phyloP scores from a whole-genome alignment of 2,113 vertebrate species.

The Accipiter virgatus region DNA sequence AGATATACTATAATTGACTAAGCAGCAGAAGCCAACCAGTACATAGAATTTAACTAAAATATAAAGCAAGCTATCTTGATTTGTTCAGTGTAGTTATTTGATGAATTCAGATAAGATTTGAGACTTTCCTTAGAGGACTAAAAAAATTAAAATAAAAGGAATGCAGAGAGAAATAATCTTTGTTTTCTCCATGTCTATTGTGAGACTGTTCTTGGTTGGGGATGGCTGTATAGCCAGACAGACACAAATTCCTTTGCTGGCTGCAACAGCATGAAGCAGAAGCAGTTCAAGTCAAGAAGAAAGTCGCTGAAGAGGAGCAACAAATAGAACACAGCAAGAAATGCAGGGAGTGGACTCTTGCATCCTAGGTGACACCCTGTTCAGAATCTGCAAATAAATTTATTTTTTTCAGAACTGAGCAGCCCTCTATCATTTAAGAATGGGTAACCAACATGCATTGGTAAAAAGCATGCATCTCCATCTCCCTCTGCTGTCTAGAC shows the following conservation, averaged over 20 bases:
- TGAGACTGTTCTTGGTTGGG: neutral
- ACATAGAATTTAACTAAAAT: neutral
- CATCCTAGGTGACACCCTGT: neutral
- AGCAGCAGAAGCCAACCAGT: neutral
- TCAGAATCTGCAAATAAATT: neutral
- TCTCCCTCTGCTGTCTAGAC: slow-evolving; percentile 51
- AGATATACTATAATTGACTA: neutral
- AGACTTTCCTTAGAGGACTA: neutral
- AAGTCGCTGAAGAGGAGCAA: neutral
- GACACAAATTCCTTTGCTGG: neutral
- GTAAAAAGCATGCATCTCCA: neutral
- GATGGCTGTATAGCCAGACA: neutral
- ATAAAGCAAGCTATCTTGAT: neutral
- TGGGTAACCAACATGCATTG: neutral
- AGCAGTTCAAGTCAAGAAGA: neutral
- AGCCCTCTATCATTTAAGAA: neutral
- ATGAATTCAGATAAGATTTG: neutral
- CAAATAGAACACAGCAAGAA: neutral
- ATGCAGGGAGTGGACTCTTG: neutral
- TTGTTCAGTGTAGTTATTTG: neutral
- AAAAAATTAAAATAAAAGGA: neutral
- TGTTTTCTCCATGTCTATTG: neutral
- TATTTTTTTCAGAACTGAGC: neutral
- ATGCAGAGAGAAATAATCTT: neutral
- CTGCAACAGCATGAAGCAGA: neutral